Percentiles rank a stretch among this genome's conserved stretches.
Conservation (phyloP, 2,113 vertebrate species). For the Fregetta grallaria region DNA sequence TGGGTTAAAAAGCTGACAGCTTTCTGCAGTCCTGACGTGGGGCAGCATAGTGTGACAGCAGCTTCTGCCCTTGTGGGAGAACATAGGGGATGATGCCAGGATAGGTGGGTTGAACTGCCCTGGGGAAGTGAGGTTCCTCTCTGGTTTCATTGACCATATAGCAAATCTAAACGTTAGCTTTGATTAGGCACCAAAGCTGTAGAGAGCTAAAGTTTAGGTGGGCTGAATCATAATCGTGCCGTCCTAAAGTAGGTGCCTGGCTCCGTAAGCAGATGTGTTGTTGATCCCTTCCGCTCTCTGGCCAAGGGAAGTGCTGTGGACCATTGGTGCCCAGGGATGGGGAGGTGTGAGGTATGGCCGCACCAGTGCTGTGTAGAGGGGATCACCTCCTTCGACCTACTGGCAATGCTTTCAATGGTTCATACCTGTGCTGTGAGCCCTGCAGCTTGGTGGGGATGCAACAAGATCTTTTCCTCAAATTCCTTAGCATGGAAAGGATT, state of each 20-base stretch:
- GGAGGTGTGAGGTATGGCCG: not conserved
- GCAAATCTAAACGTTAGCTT: not conserved
- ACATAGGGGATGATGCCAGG: not conserved
- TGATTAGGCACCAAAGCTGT: not conserved
- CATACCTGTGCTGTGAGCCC: not conserved
- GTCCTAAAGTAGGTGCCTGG: not conserved
- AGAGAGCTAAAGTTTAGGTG: not conserved
- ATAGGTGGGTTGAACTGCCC: not conserved
- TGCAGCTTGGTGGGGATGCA: not conserved
- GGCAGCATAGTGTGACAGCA: not conserved
- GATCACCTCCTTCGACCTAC: not conserved
- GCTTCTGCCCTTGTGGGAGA: not conserved
- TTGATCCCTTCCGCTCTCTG: not conserved
- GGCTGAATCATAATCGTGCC: rapidly evolving
- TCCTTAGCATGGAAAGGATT: not conserved
- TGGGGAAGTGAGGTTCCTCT: not conserved
- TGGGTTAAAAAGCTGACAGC: not conserved
- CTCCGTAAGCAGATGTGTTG: not conserved
- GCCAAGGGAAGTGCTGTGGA: not conserved
- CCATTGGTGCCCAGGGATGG: not conserved
- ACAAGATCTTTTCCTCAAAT: not conserved
- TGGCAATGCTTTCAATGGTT: not conserved
- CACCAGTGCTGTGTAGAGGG: not conserved
- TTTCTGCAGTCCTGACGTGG: not conserved
- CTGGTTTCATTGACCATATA: not conserved